Percentiles rank a stretch among this genome's conserved stretches.
phyloP scores from a whole-genome alignment of 2,113 vertebrate genomes.

The Rafetus swinhoei region DNA sequence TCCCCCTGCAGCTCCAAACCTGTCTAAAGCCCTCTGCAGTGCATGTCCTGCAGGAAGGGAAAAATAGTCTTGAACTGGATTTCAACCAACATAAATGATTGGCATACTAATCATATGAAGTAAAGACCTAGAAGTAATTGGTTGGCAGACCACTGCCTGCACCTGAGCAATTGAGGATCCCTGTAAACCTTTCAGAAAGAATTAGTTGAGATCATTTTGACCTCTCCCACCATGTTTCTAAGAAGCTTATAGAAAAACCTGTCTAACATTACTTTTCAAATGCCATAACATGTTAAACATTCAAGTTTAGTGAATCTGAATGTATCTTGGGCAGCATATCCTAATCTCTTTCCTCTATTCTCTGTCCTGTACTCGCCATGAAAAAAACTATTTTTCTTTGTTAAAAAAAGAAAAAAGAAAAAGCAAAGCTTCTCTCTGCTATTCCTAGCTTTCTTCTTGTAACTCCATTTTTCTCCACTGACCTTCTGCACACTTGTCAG shows the following conservation, averaged over 20 bases:
- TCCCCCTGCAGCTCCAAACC: not conserved
- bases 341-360: not conserved
- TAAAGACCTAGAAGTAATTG: not conserved
- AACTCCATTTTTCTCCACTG: not conserved
- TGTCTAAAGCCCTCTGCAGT: not conserved
- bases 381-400: not conserved
- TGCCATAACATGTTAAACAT: not conserved
- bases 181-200: not conserved
- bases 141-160: not conserved
- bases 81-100: not conserved
- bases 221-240: not conserved
- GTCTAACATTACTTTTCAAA: constrained; percentile 5
- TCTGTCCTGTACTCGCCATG: not conserved
- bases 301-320: not conserved
- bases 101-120: not conserved
- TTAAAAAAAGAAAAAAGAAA: not conserved
- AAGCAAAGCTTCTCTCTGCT: not conserved
- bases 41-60: not conserved
- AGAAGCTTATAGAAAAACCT: not conserved
- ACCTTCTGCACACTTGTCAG: not conserved
- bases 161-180: not conserved
- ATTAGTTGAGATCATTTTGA: not conserved
- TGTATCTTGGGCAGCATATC: not conserved
- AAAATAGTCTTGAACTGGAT: not conserved
- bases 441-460: accelerated